phyloP scores from a whole-genome alignment of 2,113 vertebrate genomes.

The Hemicordylus capensis region DNA sequence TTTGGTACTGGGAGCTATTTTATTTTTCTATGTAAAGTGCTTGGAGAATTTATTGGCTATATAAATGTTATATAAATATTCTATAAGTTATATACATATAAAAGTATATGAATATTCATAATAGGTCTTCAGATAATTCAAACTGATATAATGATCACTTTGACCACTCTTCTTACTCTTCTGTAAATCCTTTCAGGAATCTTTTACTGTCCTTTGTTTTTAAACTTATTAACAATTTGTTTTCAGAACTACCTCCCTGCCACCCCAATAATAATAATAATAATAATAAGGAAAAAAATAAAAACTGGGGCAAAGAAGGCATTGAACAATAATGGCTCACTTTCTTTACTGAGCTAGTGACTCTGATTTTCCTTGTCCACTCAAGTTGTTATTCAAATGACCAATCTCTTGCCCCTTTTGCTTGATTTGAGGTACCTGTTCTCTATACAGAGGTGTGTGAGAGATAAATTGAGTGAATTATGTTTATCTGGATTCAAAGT shows the following conservation, averaged over 20 bases:
- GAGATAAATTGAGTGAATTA: neutral
- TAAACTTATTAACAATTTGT: neutral
- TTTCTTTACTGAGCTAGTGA: neutral
- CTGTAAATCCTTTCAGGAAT: neutral
- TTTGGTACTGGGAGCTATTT: too few relatives aligned
- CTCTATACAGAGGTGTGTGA: neutral
- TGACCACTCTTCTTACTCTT: neutral
- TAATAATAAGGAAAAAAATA: neutral
- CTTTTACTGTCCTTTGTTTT: neutral
- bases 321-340: neutral
- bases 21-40: neutral
- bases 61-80: too few relatives aligned
- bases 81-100: too few relatives aligned
- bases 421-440: neutral
- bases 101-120: too few relatives aligned
- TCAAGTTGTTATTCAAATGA: neutral
- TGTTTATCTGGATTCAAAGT: neutral
- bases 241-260: neutral
- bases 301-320: neutral
- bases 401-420: accelerated
- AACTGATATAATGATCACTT: neutral
- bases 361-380: neutral
- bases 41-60: neutral
- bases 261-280: neutral
- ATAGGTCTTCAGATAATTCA: neutral